A percentile compares a stretch with the other conserved stretches of the same genome.
These are phyloP conservation scores for Scopus umbretta DNA, from an alignment of 2,113 vertebrate genomes.

Conservation along the genomic window DNA sequence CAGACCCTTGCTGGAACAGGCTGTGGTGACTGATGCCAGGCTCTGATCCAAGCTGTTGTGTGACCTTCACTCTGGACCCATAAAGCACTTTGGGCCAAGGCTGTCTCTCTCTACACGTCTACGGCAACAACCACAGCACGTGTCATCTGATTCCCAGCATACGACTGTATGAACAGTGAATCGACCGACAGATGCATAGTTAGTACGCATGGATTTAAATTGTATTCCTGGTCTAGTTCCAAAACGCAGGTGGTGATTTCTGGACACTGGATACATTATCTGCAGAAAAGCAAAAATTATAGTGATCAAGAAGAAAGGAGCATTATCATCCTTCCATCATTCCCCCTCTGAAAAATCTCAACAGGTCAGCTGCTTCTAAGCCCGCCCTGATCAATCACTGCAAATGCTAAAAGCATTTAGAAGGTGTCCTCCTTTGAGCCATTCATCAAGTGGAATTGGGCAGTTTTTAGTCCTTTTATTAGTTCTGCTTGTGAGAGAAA, in stretches of 20 bases:
- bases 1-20: neutral
- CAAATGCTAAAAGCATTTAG: conserved; percentile 15
- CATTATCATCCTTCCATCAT: neutral
- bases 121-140: neutral
- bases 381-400: conserved; percentile 29
- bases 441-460: conserved; percentile 44
- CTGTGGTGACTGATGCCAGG: neutral
- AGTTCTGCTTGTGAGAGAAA: conserved; percentile 59
- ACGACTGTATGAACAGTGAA: neutral
- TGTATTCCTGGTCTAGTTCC: neutral
- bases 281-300: conserved; percentile 21
- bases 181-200: neutral
- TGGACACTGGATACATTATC: conserved; percentile 4
- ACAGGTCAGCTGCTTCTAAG: conserved; percentile 13
- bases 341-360: neutral
- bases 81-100: neutral
- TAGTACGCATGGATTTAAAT: neutral
- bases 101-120: neutral
- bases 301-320: neutral
- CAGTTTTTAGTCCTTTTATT: conserved; percentile 62
- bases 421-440: neutral
- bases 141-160: neutral
- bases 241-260: conserved; percentile 43
- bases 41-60: neutral
- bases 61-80: neutral